Evolutionary conservation across 2,888 invertebrate species (phyloP).

Genomic region (Crepidodera aurea): DNA sequence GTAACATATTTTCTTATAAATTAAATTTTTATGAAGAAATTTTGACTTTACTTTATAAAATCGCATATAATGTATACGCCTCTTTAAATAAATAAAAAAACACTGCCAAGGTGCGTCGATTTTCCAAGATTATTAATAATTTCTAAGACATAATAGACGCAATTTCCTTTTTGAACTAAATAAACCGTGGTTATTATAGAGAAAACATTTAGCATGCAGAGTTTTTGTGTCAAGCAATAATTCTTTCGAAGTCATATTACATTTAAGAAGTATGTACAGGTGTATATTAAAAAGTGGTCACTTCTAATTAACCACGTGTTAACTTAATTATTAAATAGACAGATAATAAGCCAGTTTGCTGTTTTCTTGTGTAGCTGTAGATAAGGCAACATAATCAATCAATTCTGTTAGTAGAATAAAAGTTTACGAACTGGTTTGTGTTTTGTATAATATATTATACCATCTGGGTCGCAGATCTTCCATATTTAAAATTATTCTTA

Average conservation of each 20-base stretch:
- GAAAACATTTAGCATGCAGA: background rate
- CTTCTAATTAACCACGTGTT: constrained; percentile 2
- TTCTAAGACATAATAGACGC: background rate
- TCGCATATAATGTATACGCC: no score
- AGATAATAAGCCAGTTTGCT: background rate
- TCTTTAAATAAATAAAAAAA: no score
- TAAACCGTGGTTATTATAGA: background rate
- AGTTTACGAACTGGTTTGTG: background rate
- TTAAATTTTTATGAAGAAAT: no score
- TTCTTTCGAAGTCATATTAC: background rate
- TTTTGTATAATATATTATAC: background rate
- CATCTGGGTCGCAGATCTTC: background rate
- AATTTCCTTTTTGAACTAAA: background rate
- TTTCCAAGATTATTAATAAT: no score
- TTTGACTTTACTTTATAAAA: no score
- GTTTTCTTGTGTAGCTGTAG: background rate
- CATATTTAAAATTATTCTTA: background rate
- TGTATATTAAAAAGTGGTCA: background rate
- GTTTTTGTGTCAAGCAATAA: background rate
- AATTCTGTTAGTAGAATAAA: background rate
- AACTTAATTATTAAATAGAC: background rate
- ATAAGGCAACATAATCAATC: background rate
- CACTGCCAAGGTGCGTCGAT: no score
- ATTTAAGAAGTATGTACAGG: background rate
- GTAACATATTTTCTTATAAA: no score